Evolutionary conservation across 2,888 invertebrate species (phyloP), one percentile per base, ranked within the genome.

Genomic region (Phengaris arion): DNA sequence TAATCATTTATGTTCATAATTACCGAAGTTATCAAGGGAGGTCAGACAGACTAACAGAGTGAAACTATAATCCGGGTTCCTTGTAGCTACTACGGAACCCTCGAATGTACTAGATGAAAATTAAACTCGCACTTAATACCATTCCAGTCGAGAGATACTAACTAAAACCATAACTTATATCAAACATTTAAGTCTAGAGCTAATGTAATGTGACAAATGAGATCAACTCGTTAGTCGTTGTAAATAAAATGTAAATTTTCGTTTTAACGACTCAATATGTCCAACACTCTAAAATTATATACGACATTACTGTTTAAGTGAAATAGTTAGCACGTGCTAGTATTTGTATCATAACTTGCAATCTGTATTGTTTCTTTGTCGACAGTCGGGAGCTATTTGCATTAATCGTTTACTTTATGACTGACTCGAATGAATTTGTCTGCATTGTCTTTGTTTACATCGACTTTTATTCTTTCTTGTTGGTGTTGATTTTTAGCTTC

Each of bases 391-490:
- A 80, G 82, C 84, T 85, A 85, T 85, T 86, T 84, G 83, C 88
- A 87, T 88, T 87, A 87, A 87, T 87, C 83, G 83, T 82, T 80
- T 83, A 83, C 83, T 91, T 91, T 90, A 91, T 85, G 87, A 86
- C 79, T 84, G 82, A 82, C 84, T 83, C 80, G 80, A 77, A 81
- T 81, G 79, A 81, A 83, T 82, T 82, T 81, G 80, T 82, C 79
- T 77, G 77, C 80, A 78, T 79, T 79, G 78, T 81, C 78, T 81
- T 81, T 79, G 83, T 83, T 84, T 85, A 85, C 83, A 83, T 81
- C 48, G 22, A 51, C 54, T 13, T 68, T 6, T 69, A 13, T 68
- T 68, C 12, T 52, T 70, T 48, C 51, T 51, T 3, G 7, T 6
- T 48, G 1, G 6, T 48, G 22, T 22, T 22, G 15, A n/a, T n/a